Conservation (phyloP, 2,113 vertebrate species). For the Chionodraco myersi region DNA sequence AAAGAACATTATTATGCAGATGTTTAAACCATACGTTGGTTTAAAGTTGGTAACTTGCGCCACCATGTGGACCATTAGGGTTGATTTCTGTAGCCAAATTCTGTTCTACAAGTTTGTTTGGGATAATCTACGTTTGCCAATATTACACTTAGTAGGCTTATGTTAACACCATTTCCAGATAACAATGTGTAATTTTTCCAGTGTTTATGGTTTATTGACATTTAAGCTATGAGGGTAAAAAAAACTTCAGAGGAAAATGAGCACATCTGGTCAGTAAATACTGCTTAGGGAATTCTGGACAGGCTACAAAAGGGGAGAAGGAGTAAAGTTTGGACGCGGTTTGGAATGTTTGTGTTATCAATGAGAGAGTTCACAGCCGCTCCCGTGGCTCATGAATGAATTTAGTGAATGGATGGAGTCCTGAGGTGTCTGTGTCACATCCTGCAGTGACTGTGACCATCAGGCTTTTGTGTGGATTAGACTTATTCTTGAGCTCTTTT, state of each 20-base stretch:
- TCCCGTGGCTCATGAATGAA: conserved; percentile 74
- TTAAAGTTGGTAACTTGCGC: neutral
- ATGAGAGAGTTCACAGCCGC: conserved; percentile 89
- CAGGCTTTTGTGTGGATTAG: neutral
- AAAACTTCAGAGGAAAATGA: conserved; percentile 87
- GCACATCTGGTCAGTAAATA: conserved; percentile 91
- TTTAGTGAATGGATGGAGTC: conserved; percentile 64
- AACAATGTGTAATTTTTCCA: conserved; percentile 87
- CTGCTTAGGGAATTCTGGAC: conserved; percentile 91
- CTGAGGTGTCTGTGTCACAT: conserved; percentile 11
- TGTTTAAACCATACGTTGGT: too few species aligned
- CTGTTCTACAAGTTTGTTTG: conserved; percentile 31
- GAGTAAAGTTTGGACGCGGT: conserved; percentile 85
- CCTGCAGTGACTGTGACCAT: conserved; percentile 22
- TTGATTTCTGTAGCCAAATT: neutral
- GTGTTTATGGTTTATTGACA: conserved; percentile 92
- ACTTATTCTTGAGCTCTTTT: conserved; percentile 1
- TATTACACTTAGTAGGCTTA: conserved; percentile 77
- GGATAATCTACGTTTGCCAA: conserved; percentile 79
- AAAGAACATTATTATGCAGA: neutral
- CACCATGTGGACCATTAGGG: conserved; percentile 1
- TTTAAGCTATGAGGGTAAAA: conserved; percentile 89
- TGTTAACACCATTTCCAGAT: conserved; percentile 83
- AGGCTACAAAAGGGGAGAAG: conserved; percentile 89
- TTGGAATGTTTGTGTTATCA: conserved; percentile 82